Conservation (phyloP, 2,888 invertebrate genomes). For the Anoplius nigerrimus region DNA sequence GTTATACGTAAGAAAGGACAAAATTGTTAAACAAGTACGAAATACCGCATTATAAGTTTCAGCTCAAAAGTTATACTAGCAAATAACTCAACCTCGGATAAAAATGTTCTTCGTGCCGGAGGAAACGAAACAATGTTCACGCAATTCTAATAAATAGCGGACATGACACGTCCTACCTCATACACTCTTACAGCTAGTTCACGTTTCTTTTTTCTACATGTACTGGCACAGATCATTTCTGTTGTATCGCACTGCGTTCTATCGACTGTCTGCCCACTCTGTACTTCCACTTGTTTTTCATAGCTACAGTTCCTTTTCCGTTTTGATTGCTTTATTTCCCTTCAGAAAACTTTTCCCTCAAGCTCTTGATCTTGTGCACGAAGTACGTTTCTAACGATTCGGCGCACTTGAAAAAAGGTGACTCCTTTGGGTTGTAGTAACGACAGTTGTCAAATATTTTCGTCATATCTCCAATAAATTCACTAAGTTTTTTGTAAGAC, state of each 20-base stretch:
- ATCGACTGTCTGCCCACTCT: constrained; percentile 27
- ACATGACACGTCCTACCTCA: constrained; percentile 49
- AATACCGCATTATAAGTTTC: constrained; percentile 34
- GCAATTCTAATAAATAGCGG: constrained; percentile 65
- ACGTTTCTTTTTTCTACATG: constrained; percentile 46
- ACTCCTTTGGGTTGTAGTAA: constrained; percentile 96
- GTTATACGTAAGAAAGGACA: not conserved
- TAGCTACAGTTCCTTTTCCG: constrained; percentile 28
- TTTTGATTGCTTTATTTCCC: constrained; percentile 66
- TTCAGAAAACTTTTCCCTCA: constrained; percentile 89
- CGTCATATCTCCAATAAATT: constrained; percentile 98
- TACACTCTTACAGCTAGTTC: constrained; percentile 54
- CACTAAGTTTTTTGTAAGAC: constrained; percentile 90
- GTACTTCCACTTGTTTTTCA: constrained; percentile 42
- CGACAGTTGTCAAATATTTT: constrained; percentile 99
- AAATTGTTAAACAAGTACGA: not conserved
- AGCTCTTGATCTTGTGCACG: constrained; percentile 93
- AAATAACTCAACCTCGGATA: constrained; percentile 30
- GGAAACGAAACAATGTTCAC: constrained; percentile 49
- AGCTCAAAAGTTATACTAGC: constrained; percentile 42
- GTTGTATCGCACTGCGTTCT: constrained; percentile 38
- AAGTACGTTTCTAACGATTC: constrained; percentile 96
- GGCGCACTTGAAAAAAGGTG: constrained; percentile 96
- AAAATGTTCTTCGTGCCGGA: constrained; percentile 2
- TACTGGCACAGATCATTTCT: constrained; percentile 57